Percentiles rank a stretch among this genome's conserved stretches.
These are phyloP conservation scores for Megastigmus dorsalis DNA, from an alignment of 2,888 invertebrate genomes.

Conservation along the genomic window DNA sequence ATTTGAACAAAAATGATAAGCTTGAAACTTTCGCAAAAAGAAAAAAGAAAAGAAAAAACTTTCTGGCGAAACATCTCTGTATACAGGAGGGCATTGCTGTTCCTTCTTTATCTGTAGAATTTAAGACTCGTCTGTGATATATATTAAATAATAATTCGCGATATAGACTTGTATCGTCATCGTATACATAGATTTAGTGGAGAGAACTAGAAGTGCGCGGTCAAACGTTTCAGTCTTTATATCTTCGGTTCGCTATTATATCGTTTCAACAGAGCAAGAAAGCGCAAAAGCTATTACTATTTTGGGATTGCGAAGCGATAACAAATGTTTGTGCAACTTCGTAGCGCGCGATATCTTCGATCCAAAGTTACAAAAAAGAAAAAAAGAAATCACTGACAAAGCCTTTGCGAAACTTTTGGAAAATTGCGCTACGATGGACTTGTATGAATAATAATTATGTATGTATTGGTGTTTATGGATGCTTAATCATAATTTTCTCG, in stretches of 20 bases:
- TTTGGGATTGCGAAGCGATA: neutral
- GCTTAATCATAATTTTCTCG: neutral
- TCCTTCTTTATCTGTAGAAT: conserved; percentile 15
- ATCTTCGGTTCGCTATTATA: too few species aligned
- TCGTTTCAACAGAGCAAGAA: too few species aligned
- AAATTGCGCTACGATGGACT: neutral
- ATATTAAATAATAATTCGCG: neutral
- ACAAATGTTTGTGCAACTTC: neutral
- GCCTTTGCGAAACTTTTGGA: neutral
- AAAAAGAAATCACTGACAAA: neutral
- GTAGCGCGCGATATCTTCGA: too few species aligned
- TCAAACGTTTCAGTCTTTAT: too few species aligned
- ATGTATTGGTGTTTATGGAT: neutral
- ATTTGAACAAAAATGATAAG: too few species aligned
- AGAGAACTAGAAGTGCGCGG: neutral
- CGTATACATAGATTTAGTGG: neutral
- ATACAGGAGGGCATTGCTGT: neutral
- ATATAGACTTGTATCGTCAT: conserved; percentile 14
- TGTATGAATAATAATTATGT: neutral
- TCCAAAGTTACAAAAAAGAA: neutral
- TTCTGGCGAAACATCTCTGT: neutral
- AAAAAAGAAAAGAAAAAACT: neutral
- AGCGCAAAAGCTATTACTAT: too few species aligned
- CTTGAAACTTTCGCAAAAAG: too few species aligned
- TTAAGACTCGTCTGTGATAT: conserved; percentile 50